Evolutionary conservation across 2,888 invertebrate species (phyloP).

Genomic region (Mycalesis mineus): DNA sequence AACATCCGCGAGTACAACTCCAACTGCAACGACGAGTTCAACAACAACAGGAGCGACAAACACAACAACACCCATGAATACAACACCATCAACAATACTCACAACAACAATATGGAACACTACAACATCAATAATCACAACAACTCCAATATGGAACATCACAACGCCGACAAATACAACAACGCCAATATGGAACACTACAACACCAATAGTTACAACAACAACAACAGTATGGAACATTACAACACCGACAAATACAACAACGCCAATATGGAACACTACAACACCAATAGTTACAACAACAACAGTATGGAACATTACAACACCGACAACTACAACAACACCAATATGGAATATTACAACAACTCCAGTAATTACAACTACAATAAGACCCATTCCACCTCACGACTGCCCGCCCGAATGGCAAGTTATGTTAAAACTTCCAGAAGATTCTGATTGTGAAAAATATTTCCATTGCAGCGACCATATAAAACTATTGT

Average conservation of each 20-base stretch:
- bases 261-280: constrained; percentile 4
- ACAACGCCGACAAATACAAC: constrained; percentile 16
- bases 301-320: too few species aligned
- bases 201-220: constrained; percentile 11
- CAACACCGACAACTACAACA: constrained; percentile 9
- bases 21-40: not conserved
- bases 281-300: constrained; percentile 13
- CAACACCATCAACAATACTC: not conserved
- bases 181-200: constrained; percentile 1
- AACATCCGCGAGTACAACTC: constrained; percentile 13
- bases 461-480: constrained; percentile 47
- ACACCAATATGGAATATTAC: too few species aligned
- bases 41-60: not conserved
- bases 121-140: constrained; percentile 14
- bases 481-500: constrained; percentile 39
- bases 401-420: constrained; percentile 45
- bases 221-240: too few species aligned
- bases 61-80: not conserved
- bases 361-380: constrained; percentile 13
- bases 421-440: constrained; percentile 35
- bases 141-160: constrained; percentile 4
- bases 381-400: constrained; percentile 17
- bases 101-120: not conserved
- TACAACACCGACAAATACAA: constrained; percentile 15
- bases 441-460: constrained; percentile 49